Evolutionary conservation across 2,797 vertebrate species (phyloP).

Genomic region (Petrocephalus schoutedeni): DNA sequence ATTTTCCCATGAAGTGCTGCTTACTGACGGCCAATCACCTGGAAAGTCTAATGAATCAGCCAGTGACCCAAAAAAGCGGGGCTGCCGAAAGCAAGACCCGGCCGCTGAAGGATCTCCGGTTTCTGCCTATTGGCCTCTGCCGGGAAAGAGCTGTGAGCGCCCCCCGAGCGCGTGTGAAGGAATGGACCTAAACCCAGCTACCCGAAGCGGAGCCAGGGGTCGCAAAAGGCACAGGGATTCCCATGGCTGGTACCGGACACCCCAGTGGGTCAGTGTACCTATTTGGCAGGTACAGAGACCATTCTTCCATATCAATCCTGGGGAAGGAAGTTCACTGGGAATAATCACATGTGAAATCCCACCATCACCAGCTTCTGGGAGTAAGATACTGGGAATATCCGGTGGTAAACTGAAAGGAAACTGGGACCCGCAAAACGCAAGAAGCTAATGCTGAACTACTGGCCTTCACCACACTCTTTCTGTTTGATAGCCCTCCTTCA

Average conservation of each 20-base stretch:
- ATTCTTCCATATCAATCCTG: background rate
- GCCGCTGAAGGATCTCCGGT: constrained; percentile 39
- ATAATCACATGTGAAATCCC: background rate
- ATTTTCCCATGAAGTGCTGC: constrained; percentile 56
- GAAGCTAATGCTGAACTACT: background rate
- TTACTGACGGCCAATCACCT: constrained; percentile 58
- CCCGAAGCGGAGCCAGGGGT: background rate
- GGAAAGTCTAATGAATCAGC: constrained; percentile 53
- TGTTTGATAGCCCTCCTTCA: background rate
- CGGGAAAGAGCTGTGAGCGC: constrained; percentile 64
- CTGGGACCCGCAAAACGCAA: background rate
- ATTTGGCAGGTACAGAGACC: constrained; percentile 5
- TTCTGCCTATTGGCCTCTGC: constrained; percentile 45
- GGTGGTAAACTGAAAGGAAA: background rate
- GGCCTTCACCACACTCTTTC: background rate
- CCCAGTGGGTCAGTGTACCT: background rate
- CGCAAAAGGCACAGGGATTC: background rate
- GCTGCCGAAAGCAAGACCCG: constrained; percentile 49
- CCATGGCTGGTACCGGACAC: background rate
- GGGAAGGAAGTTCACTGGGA: background rate
- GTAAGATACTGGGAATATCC: background rate
- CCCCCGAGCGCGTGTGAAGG: background rate
- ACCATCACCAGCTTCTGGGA: background rate
- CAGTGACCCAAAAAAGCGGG: constrained; percentile 56
- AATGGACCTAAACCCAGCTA: background rate